phyloP scores from a whole-genome alignment of 2,113 vertebrate species.

The Urocynchramus pylzowi region DNA sequence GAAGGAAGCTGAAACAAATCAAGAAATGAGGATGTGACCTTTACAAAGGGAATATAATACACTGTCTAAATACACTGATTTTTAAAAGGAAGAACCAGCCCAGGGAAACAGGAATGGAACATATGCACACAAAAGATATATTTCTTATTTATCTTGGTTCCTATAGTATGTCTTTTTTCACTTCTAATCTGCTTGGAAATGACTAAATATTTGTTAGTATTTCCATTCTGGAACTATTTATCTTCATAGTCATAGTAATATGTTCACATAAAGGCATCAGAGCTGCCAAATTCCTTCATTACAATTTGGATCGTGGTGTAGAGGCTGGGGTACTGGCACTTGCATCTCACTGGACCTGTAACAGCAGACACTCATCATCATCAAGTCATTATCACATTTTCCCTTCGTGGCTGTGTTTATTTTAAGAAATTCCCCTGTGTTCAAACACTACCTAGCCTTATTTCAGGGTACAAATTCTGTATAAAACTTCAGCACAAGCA shows the following conservation, averaged over 20 bases:
- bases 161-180: constrained; percentile 6
- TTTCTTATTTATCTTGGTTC: constrained; percentile 48
- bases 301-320: constrained; percentile 17
- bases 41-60: neutral
- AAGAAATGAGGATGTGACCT: neutral
- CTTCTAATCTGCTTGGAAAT: constrained; percentile 60
- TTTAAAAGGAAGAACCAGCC: constrained; percentile 14
- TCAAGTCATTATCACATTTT: constrained; percentile 72
- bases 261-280: constrained; percentile 37
- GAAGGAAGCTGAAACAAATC: neutral
- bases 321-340: constrained; percentile 41
- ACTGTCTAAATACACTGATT: neutral
- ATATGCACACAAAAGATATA: neutral
- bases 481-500: constrained; percentile 20
- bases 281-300: constrained; percentile 57
- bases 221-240: constrained; percentile 67
- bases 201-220: constrained; percentile 65
- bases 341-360: constrained; percentile 5
- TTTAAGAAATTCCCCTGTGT: constrained; percentile 55
- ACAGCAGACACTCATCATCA: constrained; percentile 62
- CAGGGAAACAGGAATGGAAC: constrained; percentile 1
- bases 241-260: constrained; percentile 59
- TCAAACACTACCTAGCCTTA: constrained; percentile 49
- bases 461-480: constrained; percentile 14
- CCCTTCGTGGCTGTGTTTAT: constrained; percentile 50